These are phyloP conservation scores for Colletes latitarsis DNA, from an alignment of 1,140 invertebrate genomes.

Conservation along the genomic window DNA sequence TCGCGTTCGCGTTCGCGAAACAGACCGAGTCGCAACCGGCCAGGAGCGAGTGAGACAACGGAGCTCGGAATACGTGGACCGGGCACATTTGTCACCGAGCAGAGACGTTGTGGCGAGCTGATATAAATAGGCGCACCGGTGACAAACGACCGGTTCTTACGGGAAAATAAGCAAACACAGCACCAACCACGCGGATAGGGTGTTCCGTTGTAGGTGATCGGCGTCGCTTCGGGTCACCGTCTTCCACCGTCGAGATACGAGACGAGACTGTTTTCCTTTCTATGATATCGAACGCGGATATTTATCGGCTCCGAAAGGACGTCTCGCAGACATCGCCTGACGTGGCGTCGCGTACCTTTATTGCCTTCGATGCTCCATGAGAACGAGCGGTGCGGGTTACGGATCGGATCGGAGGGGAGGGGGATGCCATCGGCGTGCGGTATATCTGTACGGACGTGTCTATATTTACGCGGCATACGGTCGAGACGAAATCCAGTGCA, in stretches of 20 bases:
- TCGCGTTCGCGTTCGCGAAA: background rate
- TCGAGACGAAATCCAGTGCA: conserved; percentile 36
- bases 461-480: conserved; percentile 60
- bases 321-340: too few relatives aligned
- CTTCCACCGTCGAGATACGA: background rate
- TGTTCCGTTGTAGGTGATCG: conserved; percentile 35
- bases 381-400: too few relatives aligned
- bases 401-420: conserved; percentile 1
- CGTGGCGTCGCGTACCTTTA: conserved; percentile 50
- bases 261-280: background rate
- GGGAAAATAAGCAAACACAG: conserved; percentile 77
- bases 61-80: conserved; percentile 64
- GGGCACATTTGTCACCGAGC: conserved; percentile 75
- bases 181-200: conserved; percentile 20
- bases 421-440: conserved; percentile 15
- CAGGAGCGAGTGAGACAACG: conserved; percentile 1
- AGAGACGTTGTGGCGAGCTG: conserved; percentile 64
- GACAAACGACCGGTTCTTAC: conserved; percentile 77
- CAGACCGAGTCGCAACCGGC: background rate
- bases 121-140: conserved; percentile 78
- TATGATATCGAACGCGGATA: too few relatives aligned
- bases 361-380: background rate
- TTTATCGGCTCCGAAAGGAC: background rate
- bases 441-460: conserved; percentile 60
- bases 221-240: conserved; percentile 39